Evolutionary conservation across 2,888 invertebrate species (phyloP), one percentile per base, ranked within the genome.

Genomic region (Acleris emargana): DNA sequence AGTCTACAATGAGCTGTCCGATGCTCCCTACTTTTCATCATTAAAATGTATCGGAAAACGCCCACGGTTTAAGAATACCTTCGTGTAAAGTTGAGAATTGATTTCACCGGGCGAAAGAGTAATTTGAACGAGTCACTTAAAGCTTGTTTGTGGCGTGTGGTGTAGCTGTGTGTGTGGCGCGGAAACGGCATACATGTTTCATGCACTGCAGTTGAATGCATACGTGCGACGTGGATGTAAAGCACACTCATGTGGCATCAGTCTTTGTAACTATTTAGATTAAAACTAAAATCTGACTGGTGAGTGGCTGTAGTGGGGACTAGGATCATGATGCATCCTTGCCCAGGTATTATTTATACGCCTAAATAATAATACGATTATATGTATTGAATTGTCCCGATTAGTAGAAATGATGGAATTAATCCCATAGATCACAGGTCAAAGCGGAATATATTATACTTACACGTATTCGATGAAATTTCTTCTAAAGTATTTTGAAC

Each of bases 121-220:
- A 18, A 49, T 49, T 28, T 52, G 42, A 43, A 42, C 32, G 43
- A 60, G 57, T 58, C 18, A 67, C 51, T 59, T 66, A 43, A 25
- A 64, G 59, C 50, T 38, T 68, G 62, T 67, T 63, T 62, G 62
- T 47, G 50, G 51, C 50, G 38, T 32, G 61, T 50, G 64, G 32
- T 42, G 52, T 52, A 28, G 5, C 42, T 20, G 20, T 22, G 68
- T n/a, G 43, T 22, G 20, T 22, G 68, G 67, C 69, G 72, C 62
- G 73, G 73, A 73, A 67, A 60, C 59, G 58, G 58, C 72, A 72
- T 81, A 73, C 73, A 81, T 78, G 72, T 79, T 81, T 80, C 72
- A 82, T 80, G 73, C 67, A 69, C 73, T 78, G 78, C 78, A 79
- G 80, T 73, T 71, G 72, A 71, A 71, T 38, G 38, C 64, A 58